Conservation (phyloP, 2,888 invertebrate genomes). For the Sinotaia quadrata region DNA sequence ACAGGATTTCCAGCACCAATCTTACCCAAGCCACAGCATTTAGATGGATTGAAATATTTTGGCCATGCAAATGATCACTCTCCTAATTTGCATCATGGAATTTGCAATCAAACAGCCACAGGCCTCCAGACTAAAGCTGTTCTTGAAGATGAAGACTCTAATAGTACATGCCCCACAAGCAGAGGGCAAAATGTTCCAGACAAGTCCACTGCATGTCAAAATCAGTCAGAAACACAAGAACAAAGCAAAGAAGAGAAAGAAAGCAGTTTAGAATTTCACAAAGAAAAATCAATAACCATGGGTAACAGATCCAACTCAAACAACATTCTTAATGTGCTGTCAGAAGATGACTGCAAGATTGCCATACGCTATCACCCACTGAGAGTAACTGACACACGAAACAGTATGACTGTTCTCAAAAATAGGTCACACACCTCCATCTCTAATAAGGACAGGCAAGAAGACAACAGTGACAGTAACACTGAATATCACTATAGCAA, state of each 20-base stretch:
- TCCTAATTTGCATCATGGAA: too few relatives aligned
- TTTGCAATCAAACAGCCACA: background rate
- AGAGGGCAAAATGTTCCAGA: background rate
- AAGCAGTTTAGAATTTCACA: background rate
- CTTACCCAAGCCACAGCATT: too few relatives aligned
- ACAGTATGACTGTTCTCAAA: conserved; percentile 20
- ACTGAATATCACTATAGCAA: too few relatives aligned
- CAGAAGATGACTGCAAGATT: conserved; percentile 62
- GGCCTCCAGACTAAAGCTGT: background rate
- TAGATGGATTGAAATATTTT: too few relatives aligned
- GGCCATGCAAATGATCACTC: too few relatives aligned
- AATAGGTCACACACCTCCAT: too few relatives aligned
- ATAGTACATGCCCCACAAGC: background rate
- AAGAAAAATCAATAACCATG: background rate
- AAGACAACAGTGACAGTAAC: too few relatives aligned
- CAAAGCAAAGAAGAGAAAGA: background rate
- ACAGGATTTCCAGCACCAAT: too few relatives aligned
- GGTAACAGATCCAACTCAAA: conserved; percentile 48
- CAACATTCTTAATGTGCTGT: conserved; percentile 53
- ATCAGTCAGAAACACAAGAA: background rate
- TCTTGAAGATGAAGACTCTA: background rate
- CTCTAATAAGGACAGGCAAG: too few relatives aligned
- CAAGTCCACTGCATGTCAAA: background rate
- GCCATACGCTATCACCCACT: conserved; percentile 43
- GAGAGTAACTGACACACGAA: conserved; percentile 20